A percentile compares a stretch with the other conserved stretches of the same genome.
phyloP scores from a whole-genome alignment of 2,113 vertebrate genomes.

The Paralichthys olivaceus region DNA sequence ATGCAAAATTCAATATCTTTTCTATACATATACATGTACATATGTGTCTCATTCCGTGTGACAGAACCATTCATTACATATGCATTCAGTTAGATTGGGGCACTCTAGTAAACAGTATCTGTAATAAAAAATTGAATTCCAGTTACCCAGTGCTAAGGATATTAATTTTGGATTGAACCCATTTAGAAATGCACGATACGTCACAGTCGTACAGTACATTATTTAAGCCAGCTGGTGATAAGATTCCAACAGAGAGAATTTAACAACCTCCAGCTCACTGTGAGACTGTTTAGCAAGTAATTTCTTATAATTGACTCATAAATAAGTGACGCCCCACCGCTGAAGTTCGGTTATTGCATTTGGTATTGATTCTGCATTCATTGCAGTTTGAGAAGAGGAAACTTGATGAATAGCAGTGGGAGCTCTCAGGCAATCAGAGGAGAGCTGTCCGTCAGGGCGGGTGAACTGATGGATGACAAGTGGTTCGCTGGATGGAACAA shows the following conservation, averaged over 20 bases:
- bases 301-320: background rate
- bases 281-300: background rate
- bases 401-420: conserved; percentile 4
- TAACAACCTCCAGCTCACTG: background rate
- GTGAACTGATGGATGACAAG: conserved; percentile 6
- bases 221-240: background rate
- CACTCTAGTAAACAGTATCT: background rate
- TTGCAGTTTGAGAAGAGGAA: background rate
- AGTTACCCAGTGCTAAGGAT: background rate
- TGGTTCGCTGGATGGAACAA: conserved; percentile 1
- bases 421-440: conserved; percentile 4
- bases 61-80: background rate
- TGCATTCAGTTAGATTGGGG: background rate
- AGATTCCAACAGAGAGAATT: background rate
- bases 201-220: background rate
- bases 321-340: background rate
- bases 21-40: background rate
- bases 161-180: conserved; percentile 20
- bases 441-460: conserved; percentile 1
- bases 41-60: background rate
- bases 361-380: background rate
- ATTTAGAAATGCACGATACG: conserved; percentile 6
- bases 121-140: background rate
- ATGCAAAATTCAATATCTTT: background rate
- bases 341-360: background rate